Conservation (phyloP, 2,797 vertebrate genomes). For the Aulostomus chinensis region DNA sequence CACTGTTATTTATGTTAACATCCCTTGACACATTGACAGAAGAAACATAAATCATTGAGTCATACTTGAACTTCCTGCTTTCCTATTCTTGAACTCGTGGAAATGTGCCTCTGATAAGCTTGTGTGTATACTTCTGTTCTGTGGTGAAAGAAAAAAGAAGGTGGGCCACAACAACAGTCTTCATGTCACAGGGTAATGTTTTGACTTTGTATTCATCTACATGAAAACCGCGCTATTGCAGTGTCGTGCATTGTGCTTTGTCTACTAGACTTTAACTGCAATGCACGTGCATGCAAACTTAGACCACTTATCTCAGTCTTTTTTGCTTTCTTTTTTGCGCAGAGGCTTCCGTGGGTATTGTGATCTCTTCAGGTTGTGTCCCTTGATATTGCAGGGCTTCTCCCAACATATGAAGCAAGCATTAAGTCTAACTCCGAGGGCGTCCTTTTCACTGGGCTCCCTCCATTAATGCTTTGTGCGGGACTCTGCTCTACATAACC, state of each 20-base stretch:
- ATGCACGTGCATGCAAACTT: too few species aligned
- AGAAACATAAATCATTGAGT: constrained; percentile 46
- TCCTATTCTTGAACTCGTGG: constrained; percentile 27
- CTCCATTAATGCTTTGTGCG: constrained; percentile 61
- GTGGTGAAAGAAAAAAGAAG: constrained; percentile 11
- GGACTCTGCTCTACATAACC: constrained; percentile 60
- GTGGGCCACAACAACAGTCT: constrained; percentile 17
- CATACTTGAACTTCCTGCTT: constrained; percentile 55
- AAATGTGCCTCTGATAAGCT: constrained; percentile 22
- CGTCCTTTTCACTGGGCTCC: constrained; percentile 28
- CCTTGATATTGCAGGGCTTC: constrained; percentile 3
- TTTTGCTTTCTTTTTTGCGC: constrained; percentile 23
- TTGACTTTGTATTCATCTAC: not conserved
- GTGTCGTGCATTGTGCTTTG: too few species aligned
- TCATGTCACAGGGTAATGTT: constrained; percentile 22
- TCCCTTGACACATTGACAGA: constrained; percentile 44
- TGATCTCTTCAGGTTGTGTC: constrained; percentile 12
- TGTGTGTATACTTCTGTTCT: constrained; percentile 26
- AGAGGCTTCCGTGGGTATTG: constrained; percentile 4
- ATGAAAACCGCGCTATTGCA: too few species aligned
- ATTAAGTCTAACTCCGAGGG: constrained; percentile 37
- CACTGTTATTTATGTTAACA: constrained; percentile 45
- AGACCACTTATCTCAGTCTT: not conserved
- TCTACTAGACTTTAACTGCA: constrained; percentile 10
- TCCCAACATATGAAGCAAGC: constrained; percentile 34